Base-by-base conservation (phyloP, 2,797 vertebrate species). In the Chiroxiphia lanceolata region DNA sequence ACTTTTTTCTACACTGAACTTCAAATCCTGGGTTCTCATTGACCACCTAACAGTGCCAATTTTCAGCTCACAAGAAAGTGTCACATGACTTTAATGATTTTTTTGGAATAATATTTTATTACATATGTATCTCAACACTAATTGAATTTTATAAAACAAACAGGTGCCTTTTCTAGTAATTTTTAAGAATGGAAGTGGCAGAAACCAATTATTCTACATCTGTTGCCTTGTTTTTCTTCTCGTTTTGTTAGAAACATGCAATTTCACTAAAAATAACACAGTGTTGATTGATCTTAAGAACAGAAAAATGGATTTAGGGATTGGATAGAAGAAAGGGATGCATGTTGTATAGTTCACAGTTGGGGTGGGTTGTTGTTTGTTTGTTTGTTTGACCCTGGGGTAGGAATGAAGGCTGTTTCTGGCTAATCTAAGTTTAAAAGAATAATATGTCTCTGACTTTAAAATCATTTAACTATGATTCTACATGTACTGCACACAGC, bases 361-460 rank as follows among this genome's bases (percentile, higher is more conserved):
- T 29, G 6, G 4, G 10, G 0, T 33, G 16, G 29, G 20, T 34
- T 27, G 20, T 34, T 27, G 5, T 18, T 71, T 61, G 1, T 10
- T 71, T 38, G 4, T 5, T 34, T 34, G 0, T 23, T 77, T 61
- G 6, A 21, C 4, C 2, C 4, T 57, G 7, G 16, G 4, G 15
- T 59, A n/a, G 9, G 8, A 50, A 45, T 36, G 25, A 61, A 7
- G 6, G 2, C 48, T 36, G 14, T 31, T 63, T 29, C 10, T 72
- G 53, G 15, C 20, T 33, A 36, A 13, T 36, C 12, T 31, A 48
- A 48, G 4, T 42, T 77, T 69, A 69, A 74, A 68, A 68, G 4
- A 11, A 56, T 44, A 40, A 15, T 40, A 70, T 22, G 5, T 68
- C 44, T 60, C 6, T 13, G 21, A 36, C 6, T 44, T 78, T 18